Conservation (phyloP, 1,140 invertebrate genomes). For the Drosophila sechellia region DNA sequence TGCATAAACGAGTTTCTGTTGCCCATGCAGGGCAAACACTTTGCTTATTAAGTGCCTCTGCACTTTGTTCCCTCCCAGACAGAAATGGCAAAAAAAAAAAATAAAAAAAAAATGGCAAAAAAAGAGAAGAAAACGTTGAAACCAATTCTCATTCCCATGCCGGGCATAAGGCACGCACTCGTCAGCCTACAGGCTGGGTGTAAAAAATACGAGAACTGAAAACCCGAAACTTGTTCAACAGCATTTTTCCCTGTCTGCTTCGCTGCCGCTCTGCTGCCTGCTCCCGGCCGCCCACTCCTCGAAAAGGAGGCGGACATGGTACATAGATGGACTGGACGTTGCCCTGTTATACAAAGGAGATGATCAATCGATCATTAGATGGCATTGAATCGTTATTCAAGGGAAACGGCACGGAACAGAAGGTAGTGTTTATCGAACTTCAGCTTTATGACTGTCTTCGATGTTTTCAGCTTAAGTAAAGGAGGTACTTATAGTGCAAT, state of each 20-base stretch:
- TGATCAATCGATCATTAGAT: slow-evolving; percentile 25
- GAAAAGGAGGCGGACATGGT: slow-evolving; percentile 23
- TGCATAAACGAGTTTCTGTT: slow-evolving; percentile 13
- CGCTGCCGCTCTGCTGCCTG: neutral
- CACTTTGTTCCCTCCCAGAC: slow-evolving; percentile 50
- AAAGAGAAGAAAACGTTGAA: slow-evolving; percentile 27
- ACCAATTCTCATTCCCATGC: slow-evolving; percentile 53
- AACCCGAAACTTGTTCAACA: slow-evolving; percentile 69
- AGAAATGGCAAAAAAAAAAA: slow-evolving; percentile 14
- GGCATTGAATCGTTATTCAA: slow-evolving; percentile 1
- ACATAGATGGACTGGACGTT: slow-evolving; percentile 24
- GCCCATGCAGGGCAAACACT: slow-evolving; percentile 30
- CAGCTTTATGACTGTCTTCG: neutral
- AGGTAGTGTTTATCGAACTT: slow-evolving; percentile 1
- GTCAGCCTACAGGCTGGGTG: slow-evolving; percentile 5
- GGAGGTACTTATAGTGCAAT: neutral
- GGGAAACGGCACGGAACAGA: neutral
- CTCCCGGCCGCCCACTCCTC: slow-evolving; percentile 22
- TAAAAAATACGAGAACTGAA: slow-evolving; percentile 37
- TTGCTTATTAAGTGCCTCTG: slow-evolving; percentile 70
- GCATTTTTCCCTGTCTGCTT: slow-evolving; percentile 54
- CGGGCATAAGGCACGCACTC: slow-evolving; percentile 63
- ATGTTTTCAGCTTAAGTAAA: neutral
- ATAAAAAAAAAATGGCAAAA: slow-evolving; percentile 1
- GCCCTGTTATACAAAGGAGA: slow-evolving; percentile 9